Evolutionary conservation across 2,113 vertebrate genomes (phyloP), one percentile per base, ranked within the genome.

Genomic region (Oreocharis arfaki): DNA sequence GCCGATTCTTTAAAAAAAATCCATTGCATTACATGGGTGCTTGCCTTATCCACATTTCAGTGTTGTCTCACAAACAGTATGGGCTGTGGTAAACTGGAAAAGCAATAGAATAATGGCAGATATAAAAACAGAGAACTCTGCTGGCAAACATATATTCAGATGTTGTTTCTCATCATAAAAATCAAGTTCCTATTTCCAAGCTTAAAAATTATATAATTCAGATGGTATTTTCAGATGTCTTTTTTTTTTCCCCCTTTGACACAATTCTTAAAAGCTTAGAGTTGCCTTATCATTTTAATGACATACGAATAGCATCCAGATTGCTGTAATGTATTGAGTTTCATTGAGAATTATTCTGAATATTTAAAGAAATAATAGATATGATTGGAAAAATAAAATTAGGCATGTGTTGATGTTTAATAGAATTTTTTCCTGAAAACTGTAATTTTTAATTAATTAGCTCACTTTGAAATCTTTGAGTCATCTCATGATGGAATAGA

Each of bases 401-500:
- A 23, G 14, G 41, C 20, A 28, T 19, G 11, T 74, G 46, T 46
- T 73, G 60, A 67, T 20, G 19, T 20, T 68, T 86, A 75, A 76
- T 16, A 87, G 5, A 33, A 65, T 41, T 76, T 85, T 85, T 68
- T 73, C 21, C 65, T 53, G 33, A 89, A 91, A 71, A 55, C 41
- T 67, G 28, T 60, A 37, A 21, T 78, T 42, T 86, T 32, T 42
- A 60, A 57, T 64, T 89, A 64, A 49, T 76, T 69, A 83, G 68
- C 19, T 84, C 13, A 33, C 56, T 90, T 50, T 92, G 49, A 95
- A 95, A 86, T 63, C 6, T 52, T 68, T 75, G 39, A 89, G 30
- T 81, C 19, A 65, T 74, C 46, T 80, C 52, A 77, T 63, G 55
- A 94, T 87, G 67, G 21, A 92, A 69, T 2, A 56, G 42, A 78